These are phyloP conservation scores for Drosophila conformis DNA, from an alignment of 2,888 invertebrate species.

Conservation along the genomic window DNA sequence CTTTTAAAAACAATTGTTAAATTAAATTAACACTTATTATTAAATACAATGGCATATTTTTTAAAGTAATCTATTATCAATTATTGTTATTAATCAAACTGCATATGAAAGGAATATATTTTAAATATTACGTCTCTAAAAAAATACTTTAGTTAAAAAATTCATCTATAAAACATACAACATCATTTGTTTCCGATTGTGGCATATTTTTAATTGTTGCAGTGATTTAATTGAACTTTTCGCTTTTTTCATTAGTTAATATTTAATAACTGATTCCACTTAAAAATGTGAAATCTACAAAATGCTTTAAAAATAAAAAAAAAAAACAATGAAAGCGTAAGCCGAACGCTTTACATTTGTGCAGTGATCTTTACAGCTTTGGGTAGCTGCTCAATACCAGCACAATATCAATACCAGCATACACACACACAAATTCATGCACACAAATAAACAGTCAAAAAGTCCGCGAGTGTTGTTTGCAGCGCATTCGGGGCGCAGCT, in stretches of 20 bases:
- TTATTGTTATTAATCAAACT: no score
- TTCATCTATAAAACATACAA: background rate
- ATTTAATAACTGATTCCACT: background rate
- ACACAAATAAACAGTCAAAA: background rate
- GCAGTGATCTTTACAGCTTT: background rate
- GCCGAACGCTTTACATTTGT: background rate
- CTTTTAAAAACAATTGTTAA: background rate
- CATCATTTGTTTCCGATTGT: background rate
- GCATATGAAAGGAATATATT: background rate
- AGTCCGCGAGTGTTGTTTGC: constrained; percentile 7
- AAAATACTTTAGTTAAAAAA: background rate
- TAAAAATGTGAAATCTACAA: background rate
- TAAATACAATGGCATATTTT: background rate
- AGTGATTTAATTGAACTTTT: background rate
- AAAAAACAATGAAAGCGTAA: background rate
- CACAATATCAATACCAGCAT: background rate
- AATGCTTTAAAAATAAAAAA: no score
- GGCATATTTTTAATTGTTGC: background rate
- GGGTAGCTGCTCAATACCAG: constrained; percentile 8
- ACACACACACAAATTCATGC: background rate
- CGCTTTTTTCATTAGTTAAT: background rate
- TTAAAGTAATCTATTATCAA: background rate
- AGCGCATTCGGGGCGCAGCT: constrained; percentile 46
- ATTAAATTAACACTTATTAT: background rate
- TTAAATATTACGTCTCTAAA: background rate